Base-by-base conservation (phyloP, 2,888 invertebrate species). In the Arctia plantaginis region DNA sequence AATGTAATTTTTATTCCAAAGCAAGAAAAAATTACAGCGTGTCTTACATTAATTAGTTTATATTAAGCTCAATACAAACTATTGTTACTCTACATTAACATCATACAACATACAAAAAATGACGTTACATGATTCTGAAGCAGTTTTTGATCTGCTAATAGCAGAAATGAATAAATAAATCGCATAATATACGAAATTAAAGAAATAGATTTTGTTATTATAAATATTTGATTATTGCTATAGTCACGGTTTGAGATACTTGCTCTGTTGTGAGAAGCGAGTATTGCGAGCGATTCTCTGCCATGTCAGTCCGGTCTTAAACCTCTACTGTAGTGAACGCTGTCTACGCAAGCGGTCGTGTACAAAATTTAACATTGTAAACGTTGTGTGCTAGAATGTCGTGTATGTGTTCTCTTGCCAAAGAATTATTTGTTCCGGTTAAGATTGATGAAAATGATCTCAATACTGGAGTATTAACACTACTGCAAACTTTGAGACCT, bases 401-500 rank as follows among this genome's bases (percentile, higher is more conserved):
- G 76, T 87, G 88, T 72, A 78, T 88, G 81, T 90, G 90, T 80
- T 83, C 91, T 75, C 87, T 90, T 66, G 88, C 90, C 82, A 91
- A 92, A 75, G 93, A 95, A 87, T 81, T 90, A 74, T 96, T 94
- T 90, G 93, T 97, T 76, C 96, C 97, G 71, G 88, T 97, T 77
- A 96, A 95, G 84, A 96, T 98, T 83, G 96, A 97, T 84, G 98
- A 98, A 90, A 95, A 96, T 88, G 95, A 97, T 90, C 95, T 98
- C 69, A 96, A 97, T 82, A 93, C 94, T 65, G 98, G 98, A 83
- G 97, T 98, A 72, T 92, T 95, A 82, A 93, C 97, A 89, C 94
- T 98, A 86, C 94, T 98, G 76, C 94, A 96, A 91, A 93, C 93
- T 69, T 96, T 98, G 82, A 96, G 98, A 89, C 97, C 98, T 30